Evolutionary conservation across 2,797 vertebrate genomes (phyloP).

Genomic region (Semaprochilodus insignis): DNA sequence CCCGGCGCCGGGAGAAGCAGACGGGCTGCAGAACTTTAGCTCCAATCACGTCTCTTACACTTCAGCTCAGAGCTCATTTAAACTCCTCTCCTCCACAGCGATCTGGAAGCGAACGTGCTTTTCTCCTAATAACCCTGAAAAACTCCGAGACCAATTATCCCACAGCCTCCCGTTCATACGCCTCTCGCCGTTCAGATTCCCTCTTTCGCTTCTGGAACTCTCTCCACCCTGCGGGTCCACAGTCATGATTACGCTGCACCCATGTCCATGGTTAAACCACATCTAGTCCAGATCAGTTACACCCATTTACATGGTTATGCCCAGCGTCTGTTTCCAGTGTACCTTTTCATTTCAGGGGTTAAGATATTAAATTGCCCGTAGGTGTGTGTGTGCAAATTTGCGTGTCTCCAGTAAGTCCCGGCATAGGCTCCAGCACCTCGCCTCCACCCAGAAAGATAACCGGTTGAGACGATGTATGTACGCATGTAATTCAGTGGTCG

Average conservation of each 20-base stretch:
- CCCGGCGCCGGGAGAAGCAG: background rate
- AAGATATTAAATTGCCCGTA: too few relatives aligned
- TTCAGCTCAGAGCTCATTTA: conserved; percentile 6
- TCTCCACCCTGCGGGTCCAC: background rate
- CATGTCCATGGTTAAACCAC: too few relatives aligned
- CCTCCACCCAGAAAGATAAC: too few relatives aligned
- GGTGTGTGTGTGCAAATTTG: too few relatives aligned
- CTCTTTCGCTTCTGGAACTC: background rate
- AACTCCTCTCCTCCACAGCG: background rate
- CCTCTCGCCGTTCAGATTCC: background rate
- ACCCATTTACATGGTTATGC: background rate
- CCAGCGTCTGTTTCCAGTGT: too few relatives aligned
- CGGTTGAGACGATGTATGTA: too few relatives aligned
- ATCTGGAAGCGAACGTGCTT: background rate
- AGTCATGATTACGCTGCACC: too few relatives aligned
- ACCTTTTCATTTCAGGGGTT: too few relatives aligned
- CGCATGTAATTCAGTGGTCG: too few relatives aligned
- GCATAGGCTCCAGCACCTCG: too few relatives aligned
- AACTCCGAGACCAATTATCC: background rate
- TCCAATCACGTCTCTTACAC: background rate
- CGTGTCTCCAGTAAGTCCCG: too few relatives aligned
- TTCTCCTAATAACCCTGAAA: background rate
- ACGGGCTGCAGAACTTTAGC: background rate
- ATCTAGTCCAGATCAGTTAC: too few relatives aligned
- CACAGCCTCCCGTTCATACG: background rate